Evolutionary conservation across 2,113 vertebrate species (phyloP).

Genomic region (Scomber colias): DNA sequence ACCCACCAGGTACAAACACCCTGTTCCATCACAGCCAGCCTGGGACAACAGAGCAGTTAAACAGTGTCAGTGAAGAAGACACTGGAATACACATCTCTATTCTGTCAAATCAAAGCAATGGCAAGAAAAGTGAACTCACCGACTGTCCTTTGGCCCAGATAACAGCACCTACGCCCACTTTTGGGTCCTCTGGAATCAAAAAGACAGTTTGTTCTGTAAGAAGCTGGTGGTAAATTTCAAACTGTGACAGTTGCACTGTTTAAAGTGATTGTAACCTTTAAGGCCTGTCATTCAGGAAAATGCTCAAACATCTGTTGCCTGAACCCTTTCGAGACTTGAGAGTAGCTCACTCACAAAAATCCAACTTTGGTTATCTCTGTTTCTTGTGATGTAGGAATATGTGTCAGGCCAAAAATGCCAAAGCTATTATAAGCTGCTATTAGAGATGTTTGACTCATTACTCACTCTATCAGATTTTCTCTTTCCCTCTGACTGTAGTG

Average conservation of each 20-base stretch:
- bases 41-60: conserved; percentile 35
- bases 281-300: background rate
- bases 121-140: conserved; percentile 83
- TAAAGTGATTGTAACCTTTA: background rate
- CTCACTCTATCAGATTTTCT: too few species aligned
- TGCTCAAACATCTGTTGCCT: background rate
- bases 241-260: background rate
- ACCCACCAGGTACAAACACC: conserved; percentile 90
- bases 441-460: too few species aligned
- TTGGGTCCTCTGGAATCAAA: conserved; percentile 93
- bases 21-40: conserved; percentile 89
- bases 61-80: background rate
- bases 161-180: conserved; percentile 95
- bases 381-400: too few species aligned
- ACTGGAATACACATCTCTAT: background rate
- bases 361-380: too few species aligned
- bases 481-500: background rate
- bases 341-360: background rate
- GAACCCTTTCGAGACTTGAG: background rate
- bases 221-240: background rate
- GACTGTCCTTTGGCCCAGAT: conserved; percentile 93
- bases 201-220: background rate
- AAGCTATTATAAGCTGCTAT: background rate
- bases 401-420: background rate
- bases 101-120: background rate